phyloP scores from a whole-genome alignment of 2,888 invertebrate species.

The Aricia artaxerxes region DNA sequence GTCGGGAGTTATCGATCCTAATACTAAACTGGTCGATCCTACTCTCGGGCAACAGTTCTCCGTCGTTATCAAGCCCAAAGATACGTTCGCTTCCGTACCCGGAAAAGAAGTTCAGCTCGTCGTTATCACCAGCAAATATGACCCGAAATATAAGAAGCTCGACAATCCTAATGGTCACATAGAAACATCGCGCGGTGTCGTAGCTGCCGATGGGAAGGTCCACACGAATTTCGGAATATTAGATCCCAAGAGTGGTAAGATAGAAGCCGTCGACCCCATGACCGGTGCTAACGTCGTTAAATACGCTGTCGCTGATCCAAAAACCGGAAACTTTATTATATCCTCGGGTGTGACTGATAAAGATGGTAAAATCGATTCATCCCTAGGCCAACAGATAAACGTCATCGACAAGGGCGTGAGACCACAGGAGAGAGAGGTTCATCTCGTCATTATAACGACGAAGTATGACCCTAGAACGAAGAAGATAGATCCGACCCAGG shows the following conservation, averaged over 20 bases:
- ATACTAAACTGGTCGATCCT: conserved; percentile 76
- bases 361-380: conserved; percentile 77
- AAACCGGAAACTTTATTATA: conserved; percentile 77
- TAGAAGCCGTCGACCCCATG: conserved; percentile 77
- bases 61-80: conserved; percentile 68
- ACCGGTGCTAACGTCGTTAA: conserved; percentile 80
- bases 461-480: conserved; percentile 80
- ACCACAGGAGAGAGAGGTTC: conserved; percentile 73
- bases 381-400: conserved; percentile 79
- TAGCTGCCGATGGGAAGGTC: conserved; percentile 70
- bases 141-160: conserved; percentile 78
- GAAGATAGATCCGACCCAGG: conserved; percentile 69
- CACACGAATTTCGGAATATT: conserved; percentile 79
- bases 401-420: conserved; percentile 71
- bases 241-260: conserved; percentile 79
- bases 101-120: conserved; percentile 77
- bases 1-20: conserved; percentile 80
- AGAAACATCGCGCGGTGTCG: conserved; percentile 75
- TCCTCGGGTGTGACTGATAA: conserved; percentile 79
- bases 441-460: conserved; percentile 82
- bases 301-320: conserved; percentile 78
- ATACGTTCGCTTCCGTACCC: conserved; percentile 61
- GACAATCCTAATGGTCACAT: conserved; percentile 79
- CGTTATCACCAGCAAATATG: conserved; percentile 80
- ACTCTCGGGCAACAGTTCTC: conserved; percentile 80